Evolutionary conservation across 2,797 vertebrate species (phyloP).

Genomic region (Perdix hodgsoniae): DNA sequence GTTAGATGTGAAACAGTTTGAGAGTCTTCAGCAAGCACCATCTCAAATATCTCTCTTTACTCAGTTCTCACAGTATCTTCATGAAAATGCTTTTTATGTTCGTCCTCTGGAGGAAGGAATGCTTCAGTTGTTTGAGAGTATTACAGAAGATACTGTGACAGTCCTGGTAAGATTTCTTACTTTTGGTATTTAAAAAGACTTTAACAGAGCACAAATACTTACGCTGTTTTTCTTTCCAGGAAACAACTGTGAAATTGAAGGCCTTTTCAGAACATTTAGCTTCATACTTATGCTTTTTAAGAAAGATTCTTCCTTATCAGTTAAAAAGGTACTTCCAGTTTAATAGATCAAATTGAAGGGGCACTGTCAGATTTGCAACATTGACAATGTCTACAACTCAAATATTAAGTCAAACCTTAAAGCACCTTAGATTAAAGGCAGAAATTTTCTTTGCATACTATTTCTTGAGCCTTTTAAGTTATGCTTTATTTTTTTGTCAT

Average conservation of each 20-base stretch:
- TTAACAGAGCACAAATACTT: neutral
- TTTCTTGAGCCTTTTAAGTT: neutral
- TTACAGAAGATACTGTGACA: conserved; percentile 95
- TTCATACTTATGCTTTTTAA: conserved; percentile 91
- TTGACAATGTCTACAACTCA: neutral
- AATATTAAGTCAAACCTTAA: neutral
- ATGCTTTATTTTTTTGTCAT: neutral
- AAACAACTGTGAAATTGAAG: conserved; percentile 93
- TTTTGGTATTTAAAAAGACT: neutral
- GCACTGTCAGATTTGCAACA: neutral
- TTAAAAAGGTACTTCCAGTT: conserved; percentile 90
- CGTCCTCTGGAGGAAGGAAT: conserved; percentile 98
- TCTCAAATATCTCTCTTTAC: conserved; percentile 20
- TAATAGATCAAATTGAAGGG: neutral
- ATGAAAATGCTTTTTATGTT: conserved; percentile 95
- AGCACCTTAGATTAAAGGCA: neutral
- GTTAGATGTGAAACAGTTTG: neutral
- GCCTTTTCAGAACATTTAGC: conserved; percentile 90
- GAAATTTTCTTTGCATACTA: neutral
- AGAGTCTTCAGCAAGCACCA: neutral
- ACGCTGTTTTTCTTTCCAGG: conserved; percentile 81
- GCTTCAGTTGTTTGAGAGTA: conserved; percentile 92
- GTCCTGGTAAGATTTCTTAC: conserved; percentile 85
- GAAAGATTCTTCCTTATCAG: conserved; percentile 98
- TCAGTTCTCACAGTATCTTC: conserved; percentile 95